phyloP scores from a whole-genome alignment of 2,888 invertebrate species.

The Eulithis prunata region DNA sequence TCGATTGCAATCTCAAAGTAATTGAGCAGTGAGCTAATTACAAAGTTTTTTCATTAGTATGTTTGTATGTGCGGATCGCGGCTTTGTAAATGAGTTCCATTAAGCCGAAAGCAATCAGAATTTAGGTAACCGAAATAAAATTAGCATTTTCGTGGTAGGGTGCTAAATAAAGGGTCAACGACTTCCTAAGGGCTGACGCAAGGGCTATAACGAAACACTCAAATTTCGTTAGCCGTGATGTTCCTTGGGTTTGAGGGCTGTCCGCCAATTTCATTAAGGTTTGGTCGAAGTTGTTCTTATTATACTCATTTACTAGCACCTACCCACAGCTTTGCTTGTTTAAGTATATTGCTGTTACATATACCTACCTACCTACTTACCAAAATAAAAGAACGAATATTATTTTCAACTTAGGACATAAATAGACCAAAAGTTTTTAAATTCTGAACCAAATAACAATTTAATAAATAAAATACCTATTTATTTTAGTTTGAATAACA shows the following conservation, averaged over 20 bases:
- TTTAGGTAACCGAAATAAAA: slow-evolving; percentile 49
- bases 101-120: slow-evolving; percentile 48
- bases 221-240: slow-evolving; percentile 38
- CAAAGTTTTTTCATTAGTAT: slow-evolving; percentile 61
- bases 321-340: not conserved
- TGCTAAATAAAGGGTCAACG: slow-evolving; percentile 46
- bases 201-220: slow-evolving; percentile 35
- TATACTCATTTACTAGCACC: not conserved
- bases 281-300: slow-evolving; percentile 18
- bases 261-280: slow-evolving; percentile 19
- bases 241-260: slow-evolving; percentile 19
- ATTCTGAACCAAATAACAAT: too few relatives aligned
- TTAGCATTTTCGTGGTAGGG: slow-evolving; percentile 48
- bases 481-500: too few relatives aligned
- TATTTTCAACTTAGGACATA: too few relatives aligned
- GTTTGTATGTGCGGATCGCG: slow-evolving; percentile 44
- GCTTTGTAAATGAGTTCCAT: slow-evolving; percentile 47
- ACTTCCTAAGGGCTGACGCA: slow-evolving; percentile 41
- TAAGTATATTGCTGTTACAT: too few relatives aligned
- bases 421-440: too few relatives aligned
- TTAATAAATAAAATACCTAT: too few relatives aligned
- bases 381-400: too few relatives aligned
- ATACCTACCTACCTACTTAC: too few relatives aligned
- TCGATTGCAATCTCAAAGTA: slow-evolving; percentile 45
- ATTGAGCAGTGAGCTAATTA: slow-evolving; percentile 49